Base-by-base conservation (phyloP, 2,797 vertebrate species). In the Eremophila alpestris region DNA sequence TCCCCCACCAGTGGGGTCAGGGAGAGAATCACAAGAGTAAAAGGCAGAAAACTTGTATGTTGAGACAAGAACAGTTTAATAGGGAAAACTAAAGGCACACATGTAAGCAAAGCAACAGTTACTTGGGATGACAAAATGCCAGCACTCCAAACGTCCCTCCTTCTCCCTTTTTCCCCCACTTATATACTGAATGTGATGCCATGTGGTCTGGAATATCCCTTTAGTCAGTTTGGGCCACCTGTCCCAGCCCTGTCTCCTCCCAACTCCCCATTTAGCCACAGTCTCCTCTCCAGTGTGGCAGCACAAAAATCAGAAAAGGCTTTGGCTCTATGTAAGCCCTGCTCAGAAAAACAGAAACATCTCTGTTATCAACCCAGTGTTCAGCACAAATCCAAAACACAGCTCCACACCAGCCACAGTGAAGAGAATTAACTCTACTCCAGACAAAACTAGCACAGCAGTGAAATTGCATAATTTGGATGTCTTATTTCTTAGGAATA, bases 321-420 rank as follows among this genome's bases (percentile, higher is more conserved):
- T 16, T 36, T 73, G 73, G 46, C 13, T 67, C 46, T 60, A 1
- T 43, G 40, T 1, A 15, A 60, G 5, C 11, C 8, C 27, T 54
- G 30, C 41, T 67, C 41, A 38, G 60, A 34, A 73, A 19, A 41
- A n/a, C 19, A 90, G 67, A 52, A 83, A 21, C 26, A 26, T 16
- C 17, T 58, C 51, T 48, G 0, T 36, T 36, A 32, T 22, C 19
- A 43, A 29, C 27, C 4, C 27, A 16, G 8, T 43, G 26, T n/a
- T 65, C 46, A 54, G 40, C 30, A 54, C 22, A 83, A 41, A 65
- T 23, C 46, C 2, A 1, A 46, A 78, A 36, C 11, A 41, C 13
- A 59, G 40, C 5, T 15, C 24, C 30, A 54, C 13, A 46, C n/a
- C 13, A 52, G 26, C 22, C 58, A 48, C 0, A 0, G 5, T 16